Base-by-base conservation (phyloP, 2,888 invertebrate genomes). In the Drosophila siamana region DNA sequence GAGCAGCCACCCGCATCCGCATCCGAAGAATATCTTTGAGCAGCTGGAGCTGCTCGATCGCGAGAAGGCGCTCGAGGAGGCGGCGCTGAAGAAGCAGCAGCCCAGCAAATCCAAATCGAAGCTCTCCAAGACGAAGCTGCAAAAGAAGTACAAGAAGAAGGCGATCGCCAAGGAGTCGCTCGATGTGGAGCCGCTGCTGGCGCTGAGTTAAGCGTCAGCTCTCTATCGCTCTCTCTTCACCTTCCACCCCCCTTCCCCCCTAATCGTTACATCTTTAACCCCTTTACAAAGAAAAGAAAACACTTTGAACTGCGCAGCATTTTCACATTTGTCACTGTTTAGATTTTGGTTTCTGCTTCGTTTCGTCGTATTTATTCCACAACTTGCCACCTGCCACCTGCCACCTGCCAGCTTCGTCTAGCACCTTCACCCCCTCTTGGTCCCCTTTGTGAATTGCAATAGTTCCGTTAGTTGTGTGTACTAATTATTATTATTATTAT, bases 11-110 rank as follows among this genome's bases (percentile, higher is more conserved):
- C 89, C 92, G 26, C 90, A 92, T 76, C 96, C 96, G n/a, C 90
- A 92, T 76, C 96, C 96, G n/a, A 96, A 96, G 86, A 97, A 97
- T 89, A 97, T 97, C 57, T 95, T 97, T 74, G 97, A 97, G 91
- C 96, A 96, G 56, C 91, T 97, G 74, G 94, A 95, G 78, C 93
- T 96, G 90, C 92, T 97, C 6, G 97, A 97, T 85, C 93, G 94
- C 52, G 94, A 95, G 71, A 91, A 91, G 69, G 91, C 88, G 11
- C 74, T 85, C 16, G 92, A 92, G 65, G 90, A 90, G 65, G 80
- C 64, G 52, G 71, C 69, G 41, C 50, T 74, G 11, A 90, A 91
- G 59, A 85, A 90, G 44, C 89, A 84, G 50, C 87, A 92, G 92
- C 60, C 94, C 90, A 69, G 92, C 74, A 95, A 95, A 89, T 92